Percentiles rank a stretch among this genome's conserved stretches.
phyloP scores from a whole-genome alignment of 2,888 invertebrate genomes.

The Beris morrisii region DNA sequence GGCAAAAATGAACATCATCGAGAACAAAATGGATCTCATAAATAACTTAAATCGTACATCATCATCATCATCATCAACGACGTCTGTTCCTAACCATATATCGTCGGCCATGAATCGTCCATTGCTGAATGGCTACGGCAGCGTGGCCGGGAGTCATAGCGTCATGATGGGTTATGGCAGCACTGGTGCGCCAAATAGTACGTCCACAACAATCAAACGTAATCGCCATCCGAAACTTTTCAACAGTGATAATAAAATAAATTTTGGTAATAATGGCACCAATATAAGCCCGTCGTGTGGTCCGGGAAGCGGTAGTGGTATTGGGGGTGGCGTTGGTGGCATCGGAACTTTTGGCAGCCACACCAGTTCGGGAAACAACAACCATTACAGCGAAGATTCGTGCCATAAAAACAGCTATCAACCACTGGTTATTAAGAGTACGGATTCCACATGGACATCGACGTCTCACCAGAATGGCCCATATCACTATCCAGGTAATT shows the following conservation, averaged over 20 bases:
- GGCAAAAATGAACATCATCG: conserved; percentile 54
- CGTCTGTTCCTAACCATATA: conserved; percentile 34
- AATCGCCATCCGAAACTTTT: conserved; percentile 54
- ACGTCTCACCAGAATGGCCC: conserved; percentile 31
- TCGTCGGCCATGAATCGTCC: conserved; percentile 35
- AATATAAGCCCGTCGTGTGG: conserved; percentile 16
- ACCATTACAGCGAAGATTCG: conserved; percentile 45
- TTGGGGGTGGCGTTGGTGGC: neutral
- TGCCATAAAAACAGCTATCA: conserved; percentile 10
- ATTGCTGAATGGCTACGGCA: conserved; percentile 29
- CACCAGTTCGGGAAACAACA: conserved; percentile 29
- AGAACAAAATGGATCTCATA: conserved; percentile 54
- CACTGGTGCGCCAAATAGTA: conserved; percentile 28
- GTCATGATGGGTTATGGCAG: conserved; percentile 20
- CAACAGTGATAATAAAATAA: conserved; percentile 56
- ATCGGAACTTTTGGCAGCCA: conserved; percentile 17
- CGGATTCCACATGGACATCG: conserved; percentile 38
- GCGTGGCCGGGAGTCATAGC: conserved; percentile 41
- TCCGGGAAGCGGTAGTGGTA: neutral
- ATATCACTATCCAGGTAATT: conserved; percentile 41
- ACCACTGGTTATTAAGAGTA: conserved; percentile 28
- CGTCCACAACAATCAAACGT: conserved; percentile 51
- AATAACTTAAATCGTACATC: conserved; percentile 47
- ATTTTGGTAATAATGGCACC: conserved; percentile 44
- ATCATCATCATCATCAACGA: conserved; percentile 43